Evolutionary conservation across 2,113 vertebrate genomes (phyloP).

Genomic region (Oncorhynchus nerka): DNA sequence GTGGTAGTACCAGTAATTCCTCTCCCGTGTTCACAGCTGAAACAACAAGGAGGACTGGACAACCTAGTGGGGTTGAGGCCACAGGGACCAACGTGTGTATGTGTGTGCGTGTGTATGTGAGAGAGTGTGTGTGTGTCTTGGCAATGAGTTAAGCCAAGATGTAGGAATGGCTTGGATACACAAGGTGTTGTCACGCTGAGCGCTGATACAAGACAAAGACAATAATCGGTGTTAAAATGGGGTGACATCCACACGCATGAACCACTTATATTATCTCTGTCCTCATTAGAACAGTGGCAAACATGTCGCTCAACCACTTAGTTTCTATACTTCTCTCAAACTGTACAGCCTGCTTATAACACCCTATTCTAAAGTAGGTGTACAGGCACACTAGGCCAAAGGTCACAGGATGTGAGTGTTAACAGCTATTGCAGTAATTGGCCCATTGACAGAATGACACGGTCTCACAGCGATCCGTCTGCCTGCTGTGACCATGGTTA

Average conservation of each 20-base stretch:
- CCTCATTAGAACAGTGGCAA: background rate
- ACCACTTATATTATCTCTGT: background rate
- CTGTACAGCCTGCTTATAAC: too few species aligned
- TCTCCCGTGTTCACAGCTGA: conserved; percentile 24
- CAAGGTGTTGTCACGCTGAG: background rate
- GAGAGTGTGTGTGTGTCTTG: conserved; percentile 19
- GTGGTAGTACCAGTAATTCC: conserved; percentile 21
- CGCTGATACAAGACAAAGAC: background rate
- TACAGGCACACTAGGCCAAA: background rate
- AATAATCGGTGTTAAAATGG: background rate
- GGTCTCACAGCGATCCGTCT: conserved; percentile 26
- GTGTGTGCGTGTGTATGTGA: background rate
- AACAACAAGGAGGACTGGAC: conserved; percentile 25
- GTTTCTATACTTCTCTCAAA: too few species aligned
- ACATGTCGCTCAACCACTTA: too few species aligned
- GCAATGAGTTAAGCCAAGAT: conserved; percentile 18
- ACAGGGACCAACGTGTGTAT: background rate
- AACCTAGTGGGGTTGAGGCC: conserved; percentile 21
- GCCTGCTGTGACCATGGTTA: conserved; percentile 25
- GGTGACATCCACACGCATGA: background rate
- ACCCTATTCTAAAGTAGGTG: too few species aligned
- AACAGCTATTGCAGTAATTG: conserved; percentile 23
- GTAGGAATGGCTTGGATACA: conserved; percentile 8
- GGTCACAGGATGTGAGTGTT: conserved; percentile 10
- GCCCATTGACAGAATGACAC: conserved; percentile 19